Percentiles rank a stretch among this genome's conserved stretches.
These are phyloP conservation scores for Temnopleurus reevesii DNA, from an alignment of 53 echinoderm and acorn worm species.

Conservation along the genomic window DNA sequence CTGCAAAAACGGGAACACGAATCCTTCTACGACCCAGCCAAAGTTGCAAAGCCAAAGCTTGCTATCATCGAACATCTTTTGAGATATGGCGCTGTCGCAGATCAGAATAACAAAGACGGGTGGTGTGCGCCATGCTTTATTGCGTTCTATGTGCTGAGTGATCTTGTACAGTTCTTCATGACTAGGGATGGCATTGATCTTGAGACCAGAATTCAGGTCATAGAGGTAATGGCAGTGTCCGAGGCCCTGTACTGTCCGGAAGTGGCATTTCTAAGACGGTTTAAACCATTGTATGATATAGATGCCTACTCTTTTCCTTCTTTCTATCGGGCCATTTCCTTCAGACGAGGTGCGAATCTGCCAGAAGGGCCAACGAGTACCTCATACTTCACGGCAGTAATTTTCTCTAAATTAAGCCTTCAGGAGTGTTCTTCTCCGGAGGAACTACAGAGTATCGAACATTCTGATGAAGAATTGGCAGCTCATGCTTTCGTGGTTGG, in stretches of 20 bases:
- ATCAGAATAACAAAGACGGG: neutral
- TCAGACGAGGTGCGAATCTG: no score
- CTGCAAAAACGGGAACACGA: no score
- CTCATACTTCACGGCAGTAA: neutral
- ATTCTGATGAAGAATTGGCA: neutral
- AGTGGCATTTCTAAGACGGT: neutral
- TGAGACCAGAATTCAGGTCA: neutral
- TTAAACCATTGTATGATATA: no score
- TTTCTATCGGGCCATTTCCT: neutral
- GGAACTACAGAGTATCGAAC: neutral
- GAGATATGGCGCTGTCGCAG: neutral
- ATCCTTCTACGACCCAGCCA: neutral
- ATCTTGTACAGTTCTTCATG: neutral
- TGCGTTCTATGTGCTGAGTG: neutral
- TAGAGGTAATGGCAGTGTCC: slow-evolving; percentile 1
- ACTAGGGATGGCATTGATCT: neutral
- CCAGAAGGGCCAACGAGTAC: no score
- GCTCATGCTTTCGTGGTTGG: slow-evolving; percentile 14
- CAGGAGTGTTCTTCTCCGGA: neutral
- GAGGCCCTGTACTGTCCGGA: neutral
- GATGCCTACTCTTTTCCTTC: neutral
- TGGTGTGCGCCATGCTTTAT: neutral
- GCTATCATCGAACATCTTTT: neutral
- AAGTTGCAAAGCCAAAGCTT: neutral
- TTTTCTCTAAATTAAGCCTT: neutral